A percentile compares a stretch with the other conserved stretches of the same genome.
Conservation (phyloP, 1,140 invertebrate species). For the Dendrolimus punctatus region DNA sequence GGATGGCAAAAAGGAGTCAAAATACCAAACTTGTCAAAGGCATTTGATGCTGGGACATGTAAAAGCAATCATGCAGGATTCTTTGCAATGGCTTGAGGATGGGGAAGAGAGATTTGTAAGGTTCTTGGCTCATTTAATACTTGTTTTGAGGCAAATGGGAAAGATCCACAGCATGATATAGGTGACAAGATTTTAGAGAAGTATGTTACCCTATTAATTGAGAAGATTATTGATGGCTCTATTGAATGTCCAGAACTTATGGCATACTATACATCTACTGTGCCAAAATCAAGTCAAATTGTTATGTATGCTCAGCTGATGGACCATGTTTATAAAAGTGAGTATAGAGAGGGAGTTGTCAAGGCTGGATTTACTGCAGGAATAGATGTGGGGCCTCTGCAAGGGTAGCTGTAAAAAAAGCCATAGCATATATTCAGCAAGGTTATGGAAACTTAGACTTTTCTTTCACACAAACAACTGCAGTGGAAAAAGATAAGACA, state of each 20-base stretch:
- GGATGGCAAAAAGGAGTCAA: constrained; percentile 60
- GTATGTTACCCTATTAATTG: constrained; percentile 80
- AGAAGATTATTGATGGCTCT: constrained; percentile 74
- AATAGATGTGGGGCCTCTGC: constrained; percentile 88
- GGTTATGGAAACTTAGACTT: constrained; percentile 56
- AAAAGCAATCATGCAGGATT: constrained; percentile 60
- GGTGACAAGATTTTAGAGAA: constrained; percentile 83
- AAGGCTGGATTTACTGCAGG: constrained; percentile 74
- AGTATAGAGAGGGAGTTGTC: constrained; percentile 70
- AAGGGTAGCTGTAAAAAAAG: constrained; percentile 86
- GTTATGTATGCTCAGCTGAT: constrained; percentile 85
- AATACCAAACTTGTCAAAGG: constrained; percentile 63
- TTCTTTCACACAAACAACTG: constrained; percentile 47
- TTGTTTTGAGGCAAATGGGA: constrained; percentile 87
- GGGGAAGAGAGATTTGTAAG: constrained; percentile 77
- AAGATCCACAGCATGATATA: constrained; percentile 75
- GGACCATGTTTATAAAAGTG: constrained; percentile 77
- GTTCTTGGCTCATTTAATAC: constrained; percentile 88
- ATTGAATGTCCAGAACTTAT: constrained; percentile 78
- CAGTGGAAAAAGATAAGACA: constrained; percentile 75
- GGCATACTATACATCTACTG: constrained; percentile 86
- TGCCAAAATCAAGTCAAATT: constrained; percentile 82
- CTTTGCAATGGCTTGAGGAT: constrained; percentile 46
- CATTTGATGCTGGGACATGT: constrained; percentile 62
- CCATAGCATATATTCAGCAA: constrained; percentile 70